Conservation (phyloP, 2,113 vertebrate genomes). For the Apteryx mantelli region DNA sequence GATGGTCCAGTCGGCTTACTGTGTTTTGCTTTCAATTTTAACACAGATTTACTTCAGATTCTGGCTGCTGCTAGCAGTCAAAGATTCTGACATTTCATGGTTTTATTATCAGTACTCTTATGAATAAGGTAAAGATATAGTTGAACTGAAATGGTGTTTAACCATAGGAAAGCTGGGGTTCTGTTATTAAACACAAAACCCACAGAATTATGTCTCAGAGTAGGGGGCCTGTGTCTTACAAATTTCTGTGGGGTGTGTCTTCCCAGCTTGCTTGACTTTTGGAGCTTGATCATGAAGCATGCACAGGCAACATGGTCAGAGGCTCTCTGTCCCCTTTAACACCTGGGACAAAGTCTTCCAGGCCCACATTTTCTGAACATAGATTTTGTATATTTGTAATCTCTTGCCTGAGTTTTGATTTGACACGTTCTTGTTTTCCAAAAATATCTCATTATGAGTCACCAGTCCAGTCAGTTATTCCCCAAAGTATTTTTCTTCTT, state of each 20-base stretch:
- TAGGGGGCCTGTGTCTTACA: neutral
- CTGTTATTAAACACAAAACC: too few relatives aligned
- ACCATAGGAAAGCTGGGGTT: neutral
- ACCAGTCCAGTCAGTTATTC: neutral
- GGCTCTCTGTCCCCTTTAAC: fast-evolving
- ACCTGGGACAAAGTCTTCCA: neutral
- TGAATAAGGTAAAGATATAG: neutral
- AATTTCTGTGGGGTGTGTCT: neutral
- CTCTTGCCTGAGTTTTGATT: fast-evolving
- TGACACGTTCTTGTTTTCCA: neutral
- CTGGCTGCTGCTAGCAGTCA: neutral
- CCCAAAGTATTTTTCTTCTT: neutral
- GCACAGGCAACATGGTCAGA: neutral
- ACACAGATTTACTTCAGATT: neutral
- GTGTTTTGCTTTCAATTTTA: neutral
- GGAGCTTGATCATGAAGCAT: fast-evolving
- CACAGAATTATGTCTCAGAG: neutral
- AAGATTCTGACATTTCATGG: neutral
- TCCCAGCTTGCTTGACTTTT: neutral
- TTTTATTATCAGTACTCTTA: neutral
- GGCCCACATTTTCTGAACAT: neutral
- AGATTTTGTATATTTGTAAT: neutral
- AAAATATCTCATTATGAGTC: neutral
- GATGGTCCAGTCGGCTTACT: neutral
- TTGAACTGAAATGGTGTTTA: neutral